Base-by-base conservation (phyloP, 2,888 invertebrate species). In the Phytoseiulus persimilis region DNA sequence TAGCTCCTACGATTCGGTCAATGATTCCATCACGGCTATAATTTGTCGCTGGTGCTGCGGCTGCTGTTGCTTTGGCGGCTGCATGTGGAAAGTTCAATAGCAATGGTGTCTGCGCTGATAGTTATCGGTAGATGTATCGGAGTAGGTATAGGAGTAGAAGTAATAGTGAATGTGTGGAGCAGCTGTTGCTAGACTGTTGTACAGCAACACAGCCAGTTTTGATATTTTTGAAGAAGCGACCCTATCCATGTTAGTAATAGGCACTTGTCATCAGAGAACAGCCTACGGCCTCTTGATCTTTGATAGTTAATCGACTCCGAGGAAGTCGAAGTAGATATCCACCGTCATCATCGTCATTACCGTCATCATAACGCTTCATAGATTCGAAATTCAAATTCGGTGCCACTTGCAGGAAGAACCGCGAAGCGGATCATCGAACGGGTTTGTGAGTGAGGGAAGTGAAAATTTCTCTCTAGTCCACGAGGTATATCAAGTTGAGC, bases 231-330 rank as follows among this genome's bases (percentile, higher is more conserved):
- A 14, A 65, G 65, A 65, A 28, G 65, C 65, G 28, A 65, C 32
- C 45, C 87, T 32, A 87, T 87, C 87, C 87, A 87, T 87, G 32
- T 87, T 45, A 87, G 87, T 87, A 87, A 87, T 45, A 87, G 32
- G 32, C 87, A 32, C 32, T 87, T 87, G 87, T 87, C 87, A 87
- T 65, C 65, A 65, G 65, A 65, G 65, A 65, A 65, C 65, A 65
- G 65, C 65, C 65, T 65, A 23, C 65, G 65, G 65, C 65, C 65
- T 65, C 65, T 65, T 65, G 65, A 65, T 65, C 65, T 65, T 65
- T 28, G 65, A 65, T 65, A 65, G 65, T 65, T 65, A 23, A 2
- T 65, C 18, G 65, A 65, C 65, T 23, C 18, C 18, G 65, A 65
- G 65, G 28, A 23, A 65, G 65, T 65, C 65, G 18, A 65, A 65